phyloP scores from a whole-genome alignment of 64 coral and sea anemone species.

The Stichodactyla mertensii region DNA sequence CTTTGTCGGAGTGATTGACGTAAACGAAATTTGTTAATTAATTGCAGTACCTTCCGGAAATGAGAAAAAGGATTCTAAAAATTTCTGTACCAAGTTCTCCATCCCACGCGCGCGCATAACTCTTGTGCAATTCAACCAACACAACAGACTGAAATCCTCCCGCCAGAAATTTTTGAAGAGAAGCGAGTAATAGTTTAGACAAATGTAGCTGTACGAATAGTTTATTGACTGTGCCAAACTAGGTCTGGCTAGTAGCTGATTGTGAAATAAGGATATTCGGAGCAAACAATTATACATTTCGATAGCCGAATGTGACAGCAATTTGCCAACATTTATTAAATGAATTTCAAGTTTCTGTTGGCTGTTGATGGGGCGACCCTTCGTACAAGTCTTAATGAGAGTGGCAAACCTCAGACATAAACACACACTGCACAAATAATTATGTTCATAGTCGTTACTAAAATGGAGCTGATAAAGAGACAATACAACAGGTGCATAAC shows the following conservation, averaged over 20 bases:
- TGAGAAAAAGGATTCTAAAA: slow-evolving; percentile 97
- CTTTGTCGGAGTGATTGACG: slow-evolving; percentile 99
- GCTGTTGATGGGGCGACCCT: slow-evolving; percentile 21
- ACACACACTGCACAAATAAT: slow-evolving; percentile 50
- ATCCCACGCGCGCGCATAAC: slow-evolving; percentile 75
- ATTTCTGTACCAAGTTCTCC: slow-evolving; percentile 61
- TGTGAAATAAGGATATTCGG: slow-evolving; percentile 26
- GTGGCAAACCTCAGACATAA: slow-evolving; percentile 38
- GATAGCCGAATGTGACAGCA: slow-evolving; percentile 73
- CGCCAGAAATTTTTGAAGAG: background rate
- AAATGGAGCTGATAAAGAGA: slow-evolving; percentile 31
- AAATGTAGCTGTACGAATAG: slow-evolving; percentile 1
- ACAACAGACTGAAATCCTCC: background rate
- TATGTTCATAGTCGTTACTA: slow-evolving; percentile 30
- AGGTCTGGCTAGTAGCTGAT: background rate
- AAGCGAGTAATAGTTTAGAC: slow-evolving; percentile 6
- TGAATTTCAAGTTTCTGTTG: slow-evolving; percentile 47
- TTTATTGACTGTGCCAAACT: background rate
- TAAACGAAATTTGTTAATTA: slow-evolving; percentile 98
- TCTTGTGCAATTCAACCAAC: slow-evolving; percentile 20
- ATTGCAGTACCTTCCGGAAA: slow-evolving; percentile 97
- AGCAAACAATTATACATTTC: slow-evolving; percentile 62
- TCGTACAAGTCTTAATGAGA: slow-evolving; percentile 46
- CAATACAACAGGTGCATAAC: slow-evolving; percentile 49
- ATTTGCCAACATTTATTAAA: slow-evolving; percentile 88